Conservation (phyloP, 2,888 invertebrate genomes). For the Tanaodytes sp. region DNA sequence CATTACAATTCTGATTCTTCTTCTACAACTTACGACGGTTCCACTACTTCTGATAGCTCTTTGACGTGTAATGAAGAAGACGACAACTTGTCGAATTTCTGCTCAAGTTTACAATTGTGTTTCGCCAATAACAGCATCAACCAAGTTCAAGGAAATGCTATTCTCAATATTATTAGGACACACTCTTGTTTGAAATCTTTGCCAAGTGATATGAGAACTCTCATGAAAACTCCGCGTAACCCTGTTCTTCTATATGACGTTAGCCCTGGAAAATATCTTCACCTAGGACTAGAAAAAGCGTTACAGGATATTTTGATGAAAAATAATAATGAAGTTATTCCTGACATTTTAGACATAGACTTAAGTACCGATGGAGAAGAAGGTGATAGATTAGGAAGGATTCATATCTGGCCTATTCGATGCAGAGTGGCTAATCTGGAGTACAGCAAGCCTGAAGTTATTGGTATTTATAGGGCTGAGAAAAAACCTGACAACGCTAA, state of each 20-base stretch:
- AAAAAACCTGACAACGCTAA: slow-evolving; percentile 16
- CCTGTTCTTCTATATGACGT: slow-evolving; percentile 13
- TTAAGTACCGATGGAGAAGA: slow-evolving; percentile 20
- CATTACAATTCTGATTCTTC: too few relatives aligned
- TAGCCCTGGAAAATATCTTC: slow-evolving; percentile 33
- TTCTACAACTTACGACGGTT: too few relatives aligned
- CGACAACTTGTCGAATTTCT: too few relatives aligned
- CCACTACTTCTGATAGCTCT: too few relatives aligned
- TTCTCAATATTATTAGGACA: slow-evolving; percentile 16
- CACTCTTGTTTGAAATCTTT: slow-evolving; percentile 24
- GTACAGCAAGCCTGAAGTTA: slow-evolving; percentile 2
- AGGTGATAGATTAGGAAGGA: slow-evolving; percentile 3
- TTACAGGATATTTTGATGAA: slow-evolving; percentile 7
- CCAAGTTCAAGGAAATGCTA: slow-evolving; percentile 13
- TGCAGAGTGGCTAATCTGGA: slow-evolving; percentile 7
- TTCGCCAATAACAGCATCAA: slow-evolving; percentile 6
- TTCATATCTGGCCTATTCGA: slow-evolving; percentile 23
- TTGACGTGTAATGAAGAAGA: too few relatives aligned
- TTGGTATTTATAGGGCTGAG: slow-evolving; percentile 16
- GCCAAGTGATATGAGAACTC: slow-evolving; percentile 23
- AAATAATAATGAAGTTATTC: not conserved
- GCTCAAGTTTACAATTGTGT: slow-evolving; percentile 1
- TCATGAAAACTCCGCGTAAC: slow-evolving; percentile 23
- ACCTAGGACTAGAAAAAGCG: slow-evolving; percentile 26
- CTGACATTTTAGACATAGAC: slow-evolving; percentile 13